These are phyloP conservation scores for Meiosimyza platycephala DNA, from an alignment of 2,888 invertebrate genomes.

Conservation along the genomic window DNA sequence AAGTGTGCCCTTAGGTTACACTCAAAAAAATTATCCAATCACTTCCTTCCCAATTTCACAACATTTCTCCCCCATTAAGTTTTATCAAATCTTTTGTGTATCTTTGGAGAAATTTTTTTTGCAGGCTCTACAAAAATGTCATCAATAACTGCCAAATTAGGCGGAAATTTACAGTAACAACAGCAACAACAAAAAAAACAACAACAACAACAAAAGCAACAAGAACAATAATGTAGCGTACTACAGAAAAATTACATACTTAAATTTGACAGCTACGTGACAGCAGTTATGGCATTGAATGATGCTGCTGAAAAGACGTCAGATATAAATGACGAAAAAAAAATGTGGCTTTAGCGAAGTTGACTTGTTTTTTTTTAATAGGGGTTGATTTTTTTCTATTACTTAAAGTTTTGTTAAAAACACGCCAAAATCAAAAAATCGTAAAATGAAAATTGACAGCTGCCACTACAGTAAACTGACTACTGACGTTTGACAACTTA, in stretches of 20 bases:
- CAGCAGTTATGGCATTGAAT: slow-evolving; percentile 44
- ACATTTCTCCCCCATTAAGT: too few relatives aligned
- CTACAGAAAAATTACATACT: slow-evolving; percentile 11
- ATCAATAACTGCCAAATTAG: too few relatives aligned
- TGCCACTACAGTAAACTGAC: slow-evolving; percentile 40
- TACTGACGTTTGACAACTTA: too few relatives aligned
- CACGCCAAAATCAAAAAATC: slow-evolving; percentile 42
- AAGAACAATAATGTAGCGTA: not conserved
- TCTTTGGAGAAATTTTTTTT: too few relatives aligned
- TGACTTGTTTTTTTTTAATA: not conserved
- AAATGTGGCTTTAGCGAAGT: slow-evolving; percentile 2
- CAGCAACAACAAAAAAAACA: not conserved
- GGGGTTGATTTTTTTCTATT: not conserved
- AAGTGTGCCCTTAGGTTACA: too few relatives aligned
- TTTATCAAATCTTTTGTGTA: too few relatives aligned
- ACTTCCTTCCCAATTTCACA: too few relatives aligned
- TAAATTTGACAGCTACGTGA: slow-evolving; percentile 59
- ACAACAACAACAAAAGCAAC: not conserved
- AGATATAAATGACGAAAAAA: not conserved
- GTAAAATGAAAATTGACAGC: slow-evolving; percentile 46
- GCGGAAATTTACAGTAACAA: too few relatives aligned
- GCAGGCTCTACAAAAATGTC: too few relatives aligned
- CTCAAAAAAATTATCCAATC: not conserved
- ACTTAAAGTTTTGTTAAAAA: slow-evolving; percentile 26
- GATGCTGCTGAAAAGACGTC: not conserved